Conservation (phyloP, 2,888 invertebrate species). For the Smittia sp. region DNA sequence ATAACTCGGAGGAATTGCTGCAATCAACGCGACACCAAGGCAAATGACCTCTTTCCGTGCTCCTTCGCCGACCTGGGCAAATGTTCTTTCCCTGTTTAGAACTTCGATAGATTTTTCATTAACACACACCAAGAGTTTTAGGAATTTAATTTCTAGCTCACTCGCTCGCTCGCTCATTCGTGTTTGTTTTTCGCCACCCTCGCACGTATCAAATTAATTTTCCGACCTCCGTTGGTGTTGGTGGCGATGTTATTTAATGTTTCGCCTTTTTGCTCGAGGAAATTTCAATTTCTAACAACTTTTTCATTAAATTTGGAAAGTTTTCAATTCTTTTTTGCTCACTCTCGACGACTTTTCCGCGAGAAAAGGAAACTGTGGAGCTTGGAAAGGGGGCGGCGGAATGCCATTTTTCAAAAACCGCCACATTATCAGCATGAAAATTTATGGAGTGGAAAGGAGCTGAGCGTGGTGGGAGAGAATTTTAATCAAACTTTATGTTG, state of each 20-base stretch:
- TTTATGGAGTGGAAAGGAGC: slow-evolving; percentile 36
- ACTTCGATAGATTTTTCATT: slow-evolving; percentile 35
- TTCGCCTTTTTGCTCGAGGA: background rate
- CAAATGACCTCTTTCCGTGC: slow-evolving; percentile 11
- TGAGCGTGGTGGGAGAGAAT: slow-evolving; percentile 19
- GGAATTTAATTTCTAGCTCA: slow-evolving; percentile 26
- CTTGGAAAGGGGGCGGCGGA: background rate
- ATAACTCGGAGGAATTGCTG: background rate
- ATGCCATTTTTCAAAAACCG: slow-evolving; percentile 39
- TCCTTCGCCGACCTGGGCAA: background rate
- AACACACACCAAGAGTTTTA: slow-evolving; percentile 28
- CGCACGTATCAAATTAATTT: slow-evolving; percentile 32
- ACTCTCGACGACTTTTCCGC: too few species aligned
- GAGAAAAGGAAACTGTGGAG: too few species aligned
- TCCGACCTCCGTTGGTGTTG: background rate
- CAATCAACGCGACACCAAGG: background rate
- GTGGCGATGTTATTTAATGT: background rate
- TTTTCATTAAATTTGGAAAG: background rate
- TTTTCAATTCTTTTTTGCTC: too few species aligned
- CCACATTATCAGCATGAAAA: slow-evolving; percentile 39
- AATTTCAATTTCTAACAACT: background rate
- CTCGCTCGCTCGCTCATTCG: background rate
- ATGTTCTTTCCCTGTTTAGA: background rate
- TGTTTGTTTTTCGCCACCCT: background rate
- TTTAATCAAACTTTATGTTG: slow-evolving; percentile 39